Percentiles rank a stretch among this genome's conserved stretches.
These are phyloP conservation scores for Lasius fuliginosus DNA, from an alignment of 2,888 invertebrate genomes.

Conservation along the genomic window DNA sequence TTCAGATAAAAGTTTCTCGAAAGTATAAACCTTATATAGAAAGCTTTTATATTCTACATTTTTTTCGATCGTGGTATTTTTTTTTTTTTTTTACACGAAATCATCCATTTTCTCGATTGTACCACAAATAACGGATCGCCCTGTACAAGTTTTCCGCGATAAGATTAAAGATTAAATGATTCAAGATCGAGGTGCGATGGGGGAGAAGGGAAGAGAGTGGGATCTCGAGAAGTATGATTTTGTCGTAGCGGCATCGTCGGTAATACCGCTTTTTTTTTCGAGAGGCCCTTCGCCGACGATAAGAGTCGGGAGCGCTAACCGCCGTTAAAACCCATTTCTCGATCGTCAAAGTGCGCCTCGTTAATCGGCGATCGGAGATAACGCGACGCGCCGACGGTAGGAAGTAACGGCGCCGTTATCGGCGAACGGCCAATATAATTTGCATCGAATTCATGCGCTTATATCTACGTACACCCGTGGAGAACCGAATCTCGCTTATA, in stretches of 20 bases:
- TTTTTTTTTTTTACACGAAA: neutral
- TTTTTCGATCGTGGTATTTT: neutral
- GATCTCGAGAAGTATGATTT: constrained; percentile 8
- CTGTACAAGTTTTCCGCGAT: neutral
- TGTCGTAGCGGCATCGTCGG: neutral
- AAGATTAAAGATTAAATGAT: neutral
- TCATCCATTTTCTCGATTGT: neutral
- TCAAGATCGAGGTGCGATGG: neutral
- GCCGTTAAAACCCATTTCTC: constrained; percentile 39
- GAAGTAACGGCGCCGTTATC: constrained; percentile 61
- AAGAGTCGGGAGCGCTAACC: constrained; percentile 29
- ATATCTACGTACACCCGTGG: constrained; percentile 29
- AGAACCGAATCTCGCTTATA: neutral
- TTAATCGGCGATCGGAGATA: constrained; percentile 55
- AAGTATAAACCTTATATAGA: neutral
- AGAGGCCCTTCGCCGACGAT: constrained; percentile 18
- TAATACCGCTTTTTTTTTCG: constrained; percentile 9
- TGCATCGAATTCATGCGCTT: constrained; percentile 59
- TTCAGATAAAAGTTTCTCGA: neutral
- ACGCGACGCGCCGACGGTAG: constrained; percentile 45
- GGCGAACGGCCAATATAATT: constrained; percentile 61
- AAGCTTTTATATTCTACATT: neutral
- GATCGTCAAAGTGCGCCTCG: constrained; percentile 34
- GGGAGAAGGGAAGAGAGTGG: neutral
- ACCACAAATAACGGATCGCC: neutral